A percentile compares a stretch with the other conserved stretches of the same genome.
These are phyloP conservation scores for Trichopoda pennipes DNA, from an alignment of 2,888 invertebrate species.

Conservation along the genomic window DNA sequence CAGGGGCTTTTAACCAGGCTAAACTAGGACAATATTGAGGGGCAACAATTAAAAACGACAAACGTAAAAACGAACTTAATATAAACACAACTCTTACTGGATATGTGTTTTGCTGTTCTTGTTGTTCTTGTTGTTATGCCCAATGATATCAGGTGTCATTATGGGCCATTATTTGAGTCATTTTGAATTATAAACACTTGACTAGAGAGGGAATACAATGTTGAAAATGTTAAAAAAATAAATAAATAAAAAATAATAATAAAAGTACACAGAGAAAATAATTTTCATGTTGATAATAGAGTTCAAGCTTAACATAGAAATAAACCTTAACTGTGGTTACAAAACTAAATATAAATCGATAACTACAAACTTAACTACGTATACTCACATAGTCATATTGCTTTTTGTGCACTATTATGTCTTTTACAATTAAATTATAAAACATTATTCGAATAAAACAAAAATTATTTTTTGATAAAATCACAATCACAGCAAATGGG, in stretches of 20 bases:
- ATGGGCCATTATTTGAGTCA: slow-evolving; percentile 78
- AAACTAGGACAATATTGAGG: not conserved
- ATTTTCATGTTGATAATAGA: not conserved
- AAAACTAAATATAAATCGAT: too few species aligned
- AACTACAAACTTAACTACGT: too few species aligned
- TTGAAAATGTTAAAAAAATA: slow-evolving; percentile 34
- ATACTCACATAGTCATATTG: too few species aligned
- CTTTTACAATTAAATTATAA: too few species aligned
- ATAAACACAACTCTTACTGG: slow-evolving; percentile 48
- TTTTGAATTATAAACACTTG: slow-evolving; percentile 76
- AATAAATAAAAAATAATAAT: not conserved
- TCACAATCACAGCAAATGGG: too few species aligned
- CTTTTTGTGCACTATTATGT: too few species aligned
- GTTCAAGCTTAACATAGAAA: too few species aligned
- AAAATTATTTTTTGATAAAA: too few species aligned
- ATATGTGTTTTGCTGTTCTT: slow-evolving; percentile 23
- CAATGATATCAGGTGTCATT: slow-evolving; percentile 79
- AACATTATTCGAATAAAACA: too few species aligned
- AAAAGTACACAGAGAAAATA: not conserved
- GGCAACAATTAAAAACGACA: slow-evolving; percentile 19
- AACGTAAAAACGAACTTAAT: slow-evolving; percentile 24
- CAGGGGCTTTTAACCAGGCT: slow-evolving; percentile 15
- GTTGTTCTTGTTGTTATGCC: slow-evolving; percentile 32
- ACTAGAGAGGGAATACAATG: slow-evolving; percentile 73
- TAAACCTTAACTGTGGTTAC: too few species aligned